Evolutionary conservation across 2,888 invertebrate genomes (phyloP).

Genomic region (Caenorhabditis sp.): DNA sequence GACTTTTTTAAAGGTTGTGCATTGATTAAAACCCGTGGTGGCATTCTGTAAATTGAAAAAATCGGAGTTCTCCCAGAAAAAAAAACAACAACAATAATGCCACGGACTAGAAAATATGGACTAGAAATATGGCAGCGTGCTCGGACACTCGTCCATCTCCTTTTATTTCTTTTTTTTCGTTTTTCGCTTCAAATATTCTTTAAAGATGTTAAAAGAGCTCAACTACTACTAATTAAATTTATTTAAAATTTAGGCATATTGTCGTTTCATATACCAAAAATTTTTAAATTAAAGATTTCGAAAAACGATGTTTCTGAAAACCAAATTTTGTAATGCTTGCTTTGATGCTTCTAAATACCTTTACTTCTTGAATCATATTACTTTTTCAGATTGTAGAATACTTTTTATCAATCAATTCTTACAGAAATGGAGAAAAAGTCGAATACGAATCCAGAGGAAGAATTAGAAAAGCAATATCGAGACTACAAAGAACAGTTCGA

Average conservation of each 20-base stretch:
- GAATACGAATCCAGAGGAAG: slow-evolving; percentile 52
- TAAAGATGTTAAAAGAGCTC: too few relatives aligned
- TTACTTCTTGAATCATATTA: neutral
- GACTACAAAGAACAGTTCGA: slow-evolving; percentile 69
- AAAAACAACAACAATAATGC: neutral
- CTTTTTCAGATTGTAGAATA: too few relatives aligned
- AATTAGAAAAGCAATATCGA: slow-evolving; percentile 67
- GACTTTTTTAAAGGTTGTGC: slow-evolving; percentile 4
- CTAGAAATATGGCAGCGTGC: too few relatives aligned
- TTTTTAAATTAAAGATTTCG: too few relatives aligned
- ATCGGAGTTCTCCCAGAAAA: neutral
- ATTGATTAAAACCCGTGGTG: slow-evolving; percentile 7
- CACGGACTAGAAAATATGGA: neutral
- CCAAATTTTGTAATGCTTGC: too few relatives aligned
- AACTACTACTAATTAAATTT: too few relatives aligned
- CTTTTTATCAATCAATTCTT: neutral
- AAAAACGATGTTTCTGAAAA: too few relatives aligned
- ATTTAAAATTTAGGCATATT: too few relatives aligned
- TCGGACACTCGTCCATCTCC: too few relatives aligned
- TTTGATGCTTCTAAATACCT: neutral
- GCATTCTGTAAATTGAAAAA: neutral
- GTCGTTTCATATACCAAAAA: too few relatives aligned
- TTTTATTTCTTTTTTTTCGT: too few relatives aligned
- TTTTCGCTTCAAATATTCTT: too few relatives aligned
- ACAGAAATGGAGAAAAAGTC: neutral